These are phyloP conservation scores for Tubulanus polymorphus DNA, from an alignment of 2,888 invertebrate genomes.

Conservation along the genomic window DNA sequence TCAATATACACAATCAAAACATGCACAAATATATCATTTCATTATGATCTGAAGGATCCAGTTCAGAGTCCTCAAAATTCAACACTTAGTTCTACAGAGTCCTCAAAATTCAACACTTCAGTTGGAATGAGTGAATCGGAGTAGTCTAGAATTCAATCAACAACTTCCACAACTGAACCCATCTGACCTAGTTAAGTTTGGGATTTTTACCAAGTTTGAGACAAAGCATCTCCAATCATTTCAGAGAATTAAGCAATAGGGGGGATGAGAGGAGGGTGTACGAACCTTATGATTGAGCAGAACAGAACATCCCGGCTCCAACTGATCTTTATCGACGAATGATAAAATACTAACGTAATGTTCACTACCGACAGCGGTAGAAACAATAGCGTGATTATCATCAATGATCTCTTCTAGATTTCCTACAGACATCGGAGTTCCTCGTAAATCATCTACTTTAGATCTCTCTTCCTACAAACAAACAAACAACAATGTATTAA, in stretches of 20 bases:
- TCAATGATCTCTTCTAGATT: conserved; percentile 98
- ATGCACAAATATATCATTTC: neutral
- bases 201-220: too few species aligned
- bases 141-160: too few species aligned
- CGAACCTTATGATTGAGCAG: conserved; percentile 90
- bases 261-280: too few species aligned
- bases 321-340: conserved; percentile 98
- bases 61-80: neutral
- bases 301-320: conserved; percentile 98
- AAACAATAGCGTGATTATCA: conserved; percentile 99
- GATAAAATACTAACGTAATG: conserved; percentile 99
- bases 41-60: neutral
- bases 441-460: conserved; percentile 96
- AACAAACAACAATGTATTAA: neutral
- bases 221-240: too few species aligned
- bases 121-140: neutral
- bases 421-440: conserved; percentile 99
- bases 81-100: neutral
- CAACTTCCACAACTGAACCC: too few species aligned
- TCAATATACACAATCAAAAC: too few species aligned
- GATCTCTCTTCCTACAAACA: conserved; percentile 77
- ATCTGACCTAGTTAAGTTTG: too few species aligned
- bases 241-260: too few species aligned
- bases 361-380: conserved; percentile 97
- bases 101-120: too few species aligned